Conservation (phyloP, 2,888 invertebrate genomes). For the Hecatera dysodea region DNA sequence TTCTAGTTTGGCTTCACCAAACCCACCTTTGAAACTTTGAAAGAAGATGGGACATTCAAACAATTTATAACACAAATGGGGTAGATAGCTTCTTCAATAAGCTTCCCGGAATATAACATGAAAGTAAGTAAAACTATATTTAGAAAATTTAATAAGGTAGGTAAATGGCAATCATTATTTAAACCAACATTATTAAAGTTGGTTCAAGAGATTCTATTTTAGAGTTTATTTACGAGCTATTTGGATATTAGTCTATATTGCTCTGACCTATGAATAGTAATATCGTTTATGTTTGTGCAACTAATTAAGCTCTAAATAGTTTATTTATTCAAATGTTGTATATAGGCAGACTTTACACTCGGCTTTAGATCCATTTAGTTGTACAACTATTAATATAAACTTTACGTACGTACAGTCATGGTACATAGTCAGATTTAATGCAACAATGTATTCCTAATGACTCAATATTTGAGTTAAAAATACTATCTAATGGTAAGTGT, state of each 20-base stretch:
- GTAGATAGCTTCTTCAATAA: background rate
- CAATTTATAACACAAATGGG: background rate
- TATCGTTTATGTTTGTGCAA: slow-evolving; percentile 23
- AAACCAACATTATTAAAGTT: slow-evolving; percentile 33
- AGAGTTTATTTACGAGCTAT: slow-evolving; percentile 9
- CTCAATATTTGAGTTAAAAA: too few species aligned
- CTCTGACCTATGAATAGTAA: slow-evolving; percentile 14
- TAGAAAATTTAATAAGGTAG: slow-evolving; percentile 16
- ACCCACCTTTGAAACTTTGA: background rate
- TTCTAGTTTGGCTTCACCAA: background rate
- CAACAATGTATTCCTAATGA: too few species aligned
- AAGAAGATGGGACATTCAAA: background rate
- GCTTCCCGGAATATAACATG: background rate
- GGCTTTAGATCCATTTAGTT: too few species aligned
- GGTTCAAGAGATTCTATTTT: slow-evolving; percentile 11
- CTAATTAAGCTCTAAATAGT: slow-evolving; percentile 17
- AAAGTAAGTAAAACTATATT: slow-evolving; percentile 11
- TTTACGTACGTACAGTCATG: too few species aligned
- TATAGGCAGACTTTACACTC: too few species aligned
- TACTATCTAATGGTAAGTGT: too few species aligned
- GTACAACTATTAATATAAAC: too few species aligned
- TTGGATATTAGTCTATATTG: slow-evolving; percentile 29
- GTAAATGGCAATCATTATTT: slow-evolving; percentile 29
- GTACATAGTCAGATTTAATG: too few species aligned
- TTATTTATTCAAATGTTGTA: too few species aligned